Percentiles rank a stretch among this genome's conserved stretches.
Conservation (phyloP, 2,888 invertebrate genomes). For the Clostera curtula region DNA sequence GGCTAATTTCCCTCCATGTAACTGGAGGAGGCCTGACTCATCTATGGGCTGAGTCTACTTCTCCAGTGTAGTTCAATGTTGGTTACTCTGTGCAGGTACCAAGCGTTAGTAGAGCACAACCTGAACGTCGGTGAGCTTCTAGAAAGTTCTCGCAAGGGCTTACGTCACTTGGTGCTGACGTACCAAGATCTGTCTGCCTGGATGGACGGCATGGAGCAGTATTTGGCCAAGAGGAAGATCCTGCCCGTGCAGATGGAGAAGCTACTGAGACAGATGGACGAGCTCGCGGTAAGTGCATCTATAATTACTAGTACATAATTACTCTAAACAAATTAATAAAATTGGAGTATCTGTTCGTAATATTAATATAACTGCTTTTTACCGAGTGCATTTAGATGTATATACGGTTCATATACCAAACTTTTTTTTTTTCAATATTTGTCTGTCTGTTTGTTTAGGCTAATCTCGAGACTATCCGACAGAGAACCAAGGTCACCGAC, state of each 20-base stretch:
- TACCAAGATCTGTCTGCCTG: conserved; percentile 95
- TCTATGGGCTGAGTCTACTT: background rate
- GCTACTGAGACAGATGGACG: conserved; percentile 93
- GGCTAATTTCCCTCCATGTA: too few species aligned
- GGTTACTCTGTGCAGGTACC: conserved; percentile 66
- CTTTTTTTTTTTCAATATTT: too few species aligned
- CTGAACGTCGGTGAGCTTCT: conserved; percentile 87
- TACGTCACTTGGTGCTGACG: conserved; percentile 92
- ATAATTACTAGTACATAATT: background rate
- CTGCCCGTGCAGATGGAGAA: conserved; percentile 94
- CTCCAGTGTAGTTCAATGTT: background rate
- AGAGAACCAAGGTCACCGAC: too few species aligned
- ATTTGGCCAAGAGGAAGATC: conserved; percentile 85
- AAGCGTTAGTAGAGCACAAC: conserved; percentile 89
- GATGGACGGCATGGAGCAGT: conserved; percentile 94
- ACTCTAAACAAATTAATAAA: too few species aligned
- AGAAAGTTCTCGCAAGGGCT: conserved; percentile 88
- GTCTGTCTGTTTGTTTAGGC: too few species aligned
- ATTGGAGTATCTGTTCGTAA: too few species aligned
- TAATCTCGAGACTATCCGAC: too few species aligned
- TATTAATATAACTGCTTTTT: too few species aligned
- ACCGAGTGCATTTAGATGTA: too few species aligned
- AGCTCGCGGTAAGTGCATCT: conserved; percentile 79
- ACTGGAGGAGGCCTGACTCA: too few species aligned
- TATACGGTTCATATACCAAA: too few species aligned